Conservation (phyloP, 1,140 invertebrate species). For the Ostrea denselamellosa region DNA sequence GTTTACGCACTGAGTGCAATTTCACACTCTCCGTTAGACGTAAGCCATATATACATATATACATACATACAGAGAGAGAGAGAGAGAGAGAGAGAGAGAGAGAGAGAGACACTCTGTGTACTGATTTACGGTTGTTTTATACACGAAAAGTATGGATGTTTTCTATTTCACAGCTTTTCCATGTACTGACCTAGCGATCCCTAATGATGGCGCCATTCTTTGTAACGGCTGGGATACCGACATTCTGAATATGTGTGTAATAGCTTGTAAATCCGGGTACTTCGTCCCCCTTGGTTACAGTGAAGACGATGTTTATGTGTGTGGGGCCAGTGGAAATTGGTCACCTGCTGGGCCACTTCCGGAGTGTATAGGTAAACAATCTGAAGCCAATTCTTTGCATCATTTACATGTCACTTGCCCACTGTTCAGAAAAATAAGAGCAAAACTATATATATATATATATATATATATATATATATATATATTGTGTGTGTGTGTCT, state of each 20-base stretch:
- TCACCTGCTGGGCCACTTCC: slow-evolving; percentile 32
- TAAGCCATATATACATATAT: slow-evolving; percentile 48
- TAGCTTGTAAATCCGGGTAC: slow-evolving; percentile 35
- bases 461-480: too few relatives aligned
- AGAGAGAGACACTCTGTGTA: too few relatives aligned
- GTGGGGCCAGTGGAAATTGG: slow-evolving; percentile 53
- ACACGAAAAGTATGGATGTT: neutral
- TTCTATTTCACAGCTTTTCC: slow-evolving; percentile 41
- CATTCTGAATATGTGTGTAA: slow-evolving; percentile 44
- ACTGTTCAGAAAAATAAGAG: too few relatives aligned
- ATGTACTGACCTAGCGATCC: slow-evolving; percentile 8
- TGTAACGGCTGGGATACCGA: slow-evolving; percentile 51
- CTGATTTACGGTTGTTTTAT: neutral
- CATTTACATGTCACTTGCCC: too few relatives aligned
- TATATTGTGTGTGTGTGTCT: too few relatives aligned
- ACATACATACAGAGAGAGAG: too few relatives aligned
- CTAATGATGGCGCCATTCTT: slow-evolving; percentile 27
- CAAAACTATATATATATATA: too few relatives aligned
- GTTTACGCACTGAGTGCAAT: slow-evolving; percentile 56
- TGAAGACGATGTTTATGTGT: slow-evolving; percentile 45
- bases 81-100: too few relatives aligned
- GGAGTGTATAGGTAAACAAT: slow-evolving; percentile 43
- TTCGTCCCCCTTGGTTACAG: slow-evolving; percentile 5
- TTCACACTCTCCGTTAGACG: slow-evolving; percentile 59
- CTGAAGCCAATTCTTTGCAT: too few relatives aligned